phyloP scores from a whole-genome alignment of 2,888 invertebrate genomes.

The Callimorpha dominula region DNA sequence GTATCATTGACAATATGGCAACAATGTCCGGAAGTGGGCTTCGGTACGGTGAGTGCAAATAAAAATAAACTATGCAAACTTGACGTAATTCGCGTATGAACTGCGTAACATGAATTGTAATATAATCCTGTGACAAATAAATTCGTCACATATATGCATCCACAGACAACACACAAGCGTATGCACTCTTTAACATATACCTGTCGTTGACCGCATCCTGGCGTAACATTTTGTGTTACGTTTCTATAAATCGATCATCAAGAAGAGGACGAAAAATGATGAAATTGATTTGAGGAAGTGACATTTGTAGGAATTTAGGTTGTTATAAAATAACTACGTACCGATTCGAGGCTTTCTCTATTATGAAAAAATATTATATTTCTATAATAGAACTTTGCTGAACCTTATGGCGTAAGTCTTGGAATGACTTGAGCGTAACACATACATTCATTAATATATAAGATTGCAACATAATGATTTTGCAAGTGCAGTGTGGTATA shows the following conservation, averaged over 20 bases:
- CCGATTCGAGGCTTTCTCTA: too few species aligned
- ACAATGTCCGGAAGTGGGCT: constrained; percentile 52
- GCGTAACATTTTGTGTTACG: background rate
- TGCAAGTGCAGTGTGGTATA: too few species aligned
- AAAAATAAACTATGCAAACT: constrained; percentile 49
- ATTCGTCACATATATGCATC: constrained; percentile 35
- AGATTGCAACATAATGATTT: too few species aligned
- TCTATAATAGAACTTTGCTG: too few species aligned
- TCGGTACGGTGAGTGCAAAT: constrained; percentile 43
- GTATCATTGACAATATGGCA: constrained; percentile 34
- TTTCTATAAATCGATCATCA: background rate
- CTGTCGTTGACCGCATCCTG: constrained; percentile 13
- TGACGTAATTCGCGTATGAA: constrained; percentile 52
- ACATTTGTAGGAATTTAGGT: too few species aligned
- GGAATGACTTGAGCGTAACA: too few species aligned
- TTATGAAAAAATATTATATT: too few species aligned
- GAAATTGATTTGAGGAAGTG: background rate
- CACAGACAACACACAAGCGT: too few species aligned
- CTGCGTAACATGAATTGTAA: constrained; percentile 50
- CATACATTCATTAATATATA: too few species aligned
- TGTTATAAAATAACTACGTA: too few species aligned
- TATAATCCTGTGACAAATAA: constrained; percentile 34
- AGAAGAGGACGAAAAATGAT: background rate
- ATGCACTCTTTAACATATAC: background rate
- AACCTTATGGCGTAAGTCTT: too few species aligned